A percentile compares a stretch with the other conserved stretches of the same genome.
These are phyloP conservation scores for Trichomycterus rosablanca DNA, from an alignment of 2,113 vertebrate species.

Conservation along the genomic window DNA sequence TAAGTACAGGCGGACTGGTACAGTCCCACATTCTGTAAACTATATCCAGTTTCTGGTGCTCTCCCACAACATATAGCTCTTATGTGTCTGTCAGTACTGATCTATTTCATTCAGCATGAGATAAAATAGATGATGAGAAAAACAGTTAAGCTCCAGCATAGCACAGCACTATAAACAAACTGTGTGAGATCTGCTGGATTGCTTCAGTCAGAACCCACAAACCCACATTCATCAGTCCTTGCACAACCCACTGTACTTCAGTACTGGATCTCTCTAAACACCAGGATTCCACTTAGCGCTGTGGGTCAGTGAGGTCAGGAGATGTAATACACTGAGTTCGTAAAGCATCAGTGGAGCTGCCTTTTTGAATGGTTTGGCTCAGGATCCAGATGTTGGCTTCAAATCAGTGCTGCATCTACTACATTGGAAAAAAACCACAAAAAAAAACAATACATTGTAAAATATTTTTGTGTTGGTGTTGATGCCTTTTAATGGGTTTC, in stretches of 20 bases:
- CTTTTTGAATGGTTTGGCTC: not conserved
- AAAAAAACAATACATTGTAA: no score
- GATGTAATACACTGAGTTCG: not conserved
- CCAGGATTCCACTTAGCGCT: not conserved
- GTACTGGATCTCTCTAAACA: not conserved
- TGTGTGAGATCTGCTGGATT: not conserved
- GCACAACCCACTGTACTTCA: not conserved
- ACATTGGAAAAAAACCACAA: no score
- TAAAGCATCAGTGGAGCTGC: slow-evolving; percentile 13
- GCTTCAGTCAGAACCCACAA: slow-evolving; percentile 18
- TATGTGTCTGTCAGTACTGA: not conserved
- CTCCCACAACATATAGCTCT: not conserved
- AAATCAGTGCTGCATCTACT: no score
- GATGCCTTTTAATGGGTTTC: no score
- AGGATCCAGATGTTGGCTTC: not conserved
- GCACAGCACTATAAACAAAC: slow-evolving; percentile 6
- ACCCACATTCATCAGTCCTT: slow-evolving; percentile 14
- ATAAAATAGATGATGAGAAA: slow-evolving; percentile 15
- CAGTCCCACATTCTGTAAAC: not conserved
- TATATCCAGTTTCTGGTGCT: not conserved
- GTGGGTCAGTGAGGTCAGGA: not conserved
- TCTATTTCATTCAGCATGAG: not conserved
- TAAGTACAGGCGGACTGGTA: no score
- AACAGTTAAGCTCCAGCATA: slow-evolving; percentile 20
- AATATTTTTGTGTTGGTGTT: no score